These are phyloP conservation scores for Orthosia gracilis DNA, from an alignment of 2,888 invertebrate genomes.

Conservation along the genomic window DNA sequence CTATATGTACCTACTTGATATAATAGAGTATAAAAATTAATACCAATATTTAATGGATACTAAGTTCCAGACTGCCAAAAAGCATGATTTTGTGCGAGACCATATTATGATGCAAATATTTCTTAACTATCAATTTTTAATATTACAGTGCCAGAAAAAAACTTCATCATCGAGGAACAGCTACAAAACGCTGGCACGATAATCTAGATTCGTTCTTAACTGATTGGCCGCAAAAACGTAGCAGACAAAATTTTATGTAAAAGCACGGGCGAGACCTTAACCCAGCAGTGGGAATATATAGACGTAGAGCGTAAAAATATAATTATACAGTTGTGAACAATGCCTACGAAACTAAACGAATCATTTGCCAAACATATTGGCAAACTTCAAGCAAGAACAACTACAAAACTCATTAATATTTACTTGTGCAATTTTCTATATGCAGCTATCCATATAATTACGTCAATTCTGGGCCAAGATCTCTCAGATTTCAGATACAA, in stretches of 20 bases:
- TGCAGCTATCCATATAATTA: slow-evolving; percentile 24
- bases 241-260: neutral
- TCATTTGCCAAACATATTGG: neutral
- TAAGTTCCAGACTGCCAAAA: too few relatives aligned
- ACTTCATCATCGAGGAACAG: too few relatives aligned
- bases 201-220: too few relatives aligned
- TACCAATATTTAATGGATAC: too few relatives aligned
- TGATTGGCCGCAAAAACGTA: neutral
- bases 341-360: neutral
- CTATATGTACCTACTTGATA: too few relatives aligned
- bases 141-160: too few relatives aligned
- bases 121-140: too few relatives aligned
- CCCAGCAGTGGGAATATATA: too few relatives aligned
- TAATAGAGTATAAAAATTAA: too few relatives aligned
- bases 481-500: slow-evolving; percentile 39
- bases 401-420: neutral
- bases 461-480: slow-evolving; percentile 39
- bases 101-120: too few relatives aligned
- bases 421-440: slow-evolving; percentile 2
- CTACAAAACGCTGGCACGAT: too few relatives aligned
- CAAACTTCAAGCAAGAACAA: neutral
- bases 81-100: too few relatives aligned
- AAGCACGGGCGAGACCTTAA: neutral
- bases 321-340: neutral
- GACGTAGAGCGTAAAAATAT: neutral